A percentile compares a stretch with the other conserved stretches of the same genome.
phyloP scores from a whole-genome alignment of 2,113 vertebrate species.

The Stigmatopora argus region DNA sequence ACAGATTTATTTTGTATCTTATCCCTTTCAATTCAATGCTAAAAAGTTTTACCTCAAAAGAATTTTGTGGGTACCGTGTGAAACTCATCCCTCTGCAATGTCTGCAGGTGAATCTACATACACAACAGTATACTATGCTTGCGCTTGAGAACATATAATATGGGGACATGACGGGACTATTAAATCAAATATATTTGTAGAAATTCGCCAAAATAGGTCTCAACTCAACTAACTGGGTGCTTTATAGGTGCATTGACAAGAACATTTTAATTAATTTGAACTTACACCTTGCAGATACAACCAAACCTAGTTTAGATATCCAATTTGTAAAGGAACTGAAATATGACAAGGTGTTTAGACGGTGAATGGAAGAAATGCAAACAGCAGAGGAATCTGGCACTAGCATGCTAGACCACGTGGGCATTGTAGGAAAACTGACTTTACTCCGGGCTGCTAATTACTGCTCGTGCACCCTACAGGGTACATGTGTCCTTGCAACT shows the following conservation, averaged over 20 bases:
- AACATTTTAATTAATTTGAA: constrained; percentile 13
- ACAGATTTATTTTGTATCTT: too few relatives aligned
- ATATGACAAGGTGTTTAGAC: not conserved
- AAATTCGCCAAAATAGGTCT: too few relatives aligned
- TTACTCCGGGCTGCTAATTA: constrained; percentile 39
- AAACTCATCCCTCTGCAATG: too few relatives aligned
- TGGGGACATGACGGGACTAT: too few relatives aligned
- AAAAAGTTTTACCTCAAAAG: too few relatives aligned
- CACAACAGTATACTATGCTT: too few relatives aligned
- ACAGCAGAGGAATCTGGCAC: constrained; percentile 49
- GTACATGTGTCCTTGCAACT: not conserved
- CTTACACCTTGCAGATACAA: constrained; percentile 7
- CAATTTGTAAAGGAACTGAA: constrained; percentile 9
- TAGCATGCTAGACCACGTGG: constrained; percentile 47
- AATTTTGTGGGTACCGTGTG: too few relatives aligned
- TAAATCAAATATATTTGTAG: too few relatives aligned
- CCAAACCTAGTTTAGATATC: constrained; percentile 20
- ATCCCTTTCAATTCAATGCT: too few relatives aligned
- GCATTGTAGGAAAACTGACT: constrained; percentile 36
- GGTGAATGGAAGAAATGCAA: constrained; percentile 27
- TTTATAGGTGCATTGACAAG: not conserved
- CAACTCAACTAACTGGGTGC: not conserved
- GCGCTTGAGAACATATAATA: too few relatives aligned
- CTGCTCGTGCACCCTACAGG: constrained; percentile 17
- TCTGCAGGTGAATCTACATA: too few relatives aligned